A percentile compares a stretch with the other conserved stretches of the same genome.
Conservation (phyloP, 1,140 invertebrate species). For the Heliconius himera region DNA sequence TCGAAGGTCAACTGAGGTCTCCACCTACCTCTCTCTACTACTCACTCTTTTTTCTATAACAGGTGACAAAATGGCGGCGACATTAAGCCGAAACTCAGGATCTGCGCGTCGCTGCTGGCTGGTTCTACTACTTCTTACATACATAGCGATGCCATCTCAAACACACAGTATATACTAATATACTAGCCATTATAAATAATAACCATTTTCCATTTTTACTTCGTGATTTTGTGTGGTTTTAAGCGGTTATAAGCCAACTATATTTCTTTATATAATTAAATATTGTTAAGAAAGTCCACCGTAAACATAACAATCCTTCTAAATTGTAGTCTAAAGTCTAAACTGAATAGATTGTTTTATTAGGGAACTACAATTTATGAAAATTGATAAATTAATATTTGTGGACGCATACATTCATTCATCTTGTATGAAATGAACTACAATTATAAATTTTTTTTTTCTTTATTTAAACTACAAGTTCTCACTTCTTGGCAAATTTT, state of each 20-base stretch:
- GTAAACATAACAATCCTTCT: neutral
- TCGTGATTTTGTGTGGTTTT: neutral
- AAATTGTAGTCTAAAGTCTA: neutral
- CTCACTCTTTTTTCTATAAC: conserved; percentile 19
- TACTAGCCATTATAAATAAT: conserved; percentile 6
- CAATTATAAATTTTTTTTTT: too few relatives aligned
- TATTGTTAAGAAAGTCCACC: neutral
- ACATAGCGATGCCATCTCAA: neutral
- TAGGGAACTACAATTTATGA: too few relatives aligned
- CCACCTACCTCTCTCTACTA: too few relatives aligned
- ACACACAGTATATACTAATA: neutral
- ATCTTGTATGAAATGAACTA: too few relatives aligned
- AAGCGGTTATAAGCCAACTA: conserved; percentile 6
- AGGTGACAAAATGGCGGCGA: conserved; percentile 74
- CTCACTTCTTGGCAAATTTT: too few relatives aligned
- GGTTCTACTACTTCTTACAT: neutral
- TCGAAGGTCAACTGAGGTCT: too few relatives aligned
- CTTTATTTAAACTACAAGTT: too few relatives aligned
- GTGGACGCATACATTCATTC: too few relatives aligned
- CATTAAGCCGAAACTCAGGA: conserved; percentile 53
- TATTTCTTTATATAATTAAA: neutral
- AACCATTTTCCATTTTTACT: conserved; percentile 4
- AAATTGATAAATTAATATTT: too few relatives aligned
- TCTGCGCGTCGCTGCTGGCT: conserved; percentile 4
- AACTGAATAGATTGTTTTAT: neutral